phyloP scores from a whole-genome alignment of 1,140 invertebrate species.

The Holotrichia oblita region DNA sequence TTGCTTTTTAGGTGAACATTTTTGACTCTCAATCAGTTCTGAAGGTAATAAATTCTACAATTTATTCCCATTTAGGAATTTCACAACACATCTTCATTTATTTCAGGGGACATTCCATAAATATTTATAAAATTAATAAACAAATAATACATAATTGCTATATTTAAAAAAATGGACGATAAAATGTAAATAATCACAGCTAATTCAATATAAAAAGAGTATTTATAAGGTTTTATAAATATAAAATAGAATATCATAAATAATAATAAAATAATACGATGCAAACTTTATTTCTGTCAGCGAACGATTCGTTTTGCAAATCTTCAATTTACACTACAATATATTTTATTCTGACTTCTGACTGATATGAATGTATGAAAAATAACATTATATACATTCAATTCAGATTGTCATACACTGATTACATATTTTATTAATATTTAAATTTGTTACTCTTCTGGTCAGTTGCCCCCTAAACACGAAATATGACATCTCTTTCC shows the following conservation, averaged over 20 bases:
- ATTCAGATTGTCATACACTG: neutral
- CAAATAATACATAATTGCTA: neutral
- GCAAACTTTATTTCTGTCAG: neutral
- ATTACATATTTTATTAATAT: no score
- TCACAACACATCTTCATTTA: no score
- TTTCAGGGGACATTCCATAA: no score
- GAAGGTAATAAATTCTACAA: neutral
- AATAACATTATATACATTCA: neutral
- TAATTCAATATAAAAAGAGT: constrained; percentile 11
- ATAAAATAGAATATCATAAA: neutral
- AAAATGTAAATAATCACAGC: constrained; percentile 29
- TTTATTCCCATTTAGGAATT: no score
- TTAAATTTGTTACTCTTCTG: no score
- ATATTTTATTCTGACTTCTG: no score
- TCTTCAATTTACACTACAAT: no score
- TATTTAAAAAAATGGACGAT: constrained; percentile 1
- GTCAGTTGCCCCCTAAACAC: no score
- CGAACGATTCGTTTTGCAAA: no score
- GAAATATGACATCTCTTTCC: no score
- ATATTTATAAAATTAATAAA: neutral
- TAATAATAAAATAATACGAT: neutral
- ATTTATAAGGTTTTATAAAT: constrained; percentile 8
- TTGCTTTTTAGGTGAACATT: neutral
- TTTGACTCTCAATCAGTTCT: neutral
- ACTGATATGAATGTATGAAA: no score